Percentiles rank a stretch among this genome's conserved stretches.
phyloP scores from a whole-genome alignment of 2,888 invertebrate species.

The Cybosia mesomella region DNA sequence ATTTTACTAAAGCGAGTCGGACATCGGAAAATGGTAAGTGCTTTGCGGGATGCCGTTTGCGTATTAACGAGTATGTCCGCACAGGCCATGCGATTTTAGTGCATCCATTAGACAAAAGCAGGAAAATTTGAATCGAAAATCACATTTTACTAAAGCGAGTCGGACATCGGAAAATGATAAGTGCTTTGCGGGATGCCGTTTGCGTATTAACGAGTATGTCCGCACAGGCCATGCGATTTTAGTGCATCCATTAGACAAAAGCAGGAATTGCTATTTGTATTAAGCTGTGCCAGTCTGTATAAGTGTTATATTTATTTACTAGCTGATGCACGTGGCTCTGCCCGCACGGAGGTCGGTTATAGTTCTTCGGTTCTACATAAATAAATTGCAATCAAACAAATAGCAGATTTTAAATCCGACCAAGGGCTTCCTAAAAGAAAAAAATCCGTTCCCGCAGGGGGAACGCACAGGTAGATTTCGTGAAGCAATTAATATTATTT shows the following conservation, averaged over 20 bases:
- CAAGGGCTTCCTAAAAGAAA: no score
- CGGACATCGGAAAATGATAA: neutral
- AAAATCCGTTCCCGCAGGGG: no score
- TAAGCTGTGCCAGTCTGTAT: neutral
- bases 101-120: neutral
- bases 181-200: neutral
- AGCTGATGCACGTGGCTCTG: no score
- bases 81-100: neutral
- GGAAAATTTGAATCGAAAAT: neutral
- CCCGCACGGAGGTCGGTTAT: no score
- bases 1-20: neutral
- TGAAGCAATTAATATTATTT: no score
- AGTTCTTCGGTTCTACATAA: no score
- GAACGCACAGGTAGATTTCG: no score
- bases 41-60: neutral
- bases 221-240: neutral
- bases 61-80: neutral
- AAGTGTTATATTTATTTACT: neutral
- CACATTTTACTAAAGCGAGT: neutral
- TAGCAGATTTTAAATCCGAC: no score
- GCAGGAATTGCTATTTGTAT: neutral
- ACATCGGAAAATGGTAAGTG: neutral
- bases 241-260: neutral
- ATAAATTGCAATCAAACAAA: no score
- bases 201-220: neutral